phyloP scores from a whole-genome alignment of 2,888 invertebrate genomes.

The Isoperla grammatica region DNA sequence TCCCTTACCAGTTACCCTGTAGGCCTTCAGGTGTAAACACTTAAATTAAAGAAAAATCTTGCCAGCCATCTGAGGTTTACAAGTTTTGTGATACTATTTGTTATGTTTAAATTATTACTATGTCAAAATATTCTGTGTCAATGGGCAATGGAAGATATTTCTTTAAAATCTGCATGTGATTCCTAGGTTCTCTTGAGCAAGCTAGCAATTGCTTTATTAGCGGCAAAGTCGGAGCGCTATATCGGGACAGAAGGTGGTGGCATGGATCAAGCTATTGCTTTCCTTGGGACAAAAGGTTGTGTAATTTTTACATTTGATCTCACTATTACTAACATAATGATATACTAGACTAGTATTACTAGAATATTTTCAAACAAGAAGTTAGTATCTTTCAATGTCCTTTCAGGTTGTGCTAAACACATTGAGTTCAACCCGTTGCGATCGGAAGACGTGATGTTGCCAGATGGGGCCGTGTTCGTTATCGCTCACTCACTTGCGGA shows the following conservation, averaged over 20 bases:
- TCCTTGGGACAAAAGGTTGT: constrained; percentile 71
- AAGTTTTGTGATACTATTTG: too few species aligned
- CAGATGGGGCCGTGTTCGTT: constrained; percentile 79
- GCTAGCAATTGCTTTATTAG: constrained; percentile 71
- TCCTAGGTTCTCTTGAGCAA: constrained; percentile 45
- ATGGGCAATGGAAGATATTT: too few species aligned
- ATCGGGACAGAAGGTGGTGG: constrained; percentile 99
- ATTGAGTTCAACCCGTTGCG: constrained; percentile 90
- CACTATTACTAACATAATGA: neutral
- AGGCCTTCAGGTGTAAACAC: too few species aligned
- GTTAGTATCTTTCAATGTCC: neutral
- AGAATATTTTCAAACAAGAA: neutral
- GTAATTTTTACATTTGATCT: neutral
- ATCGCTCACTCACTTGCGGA: constrained; percentile 86
- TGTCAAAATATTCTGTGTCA: too few species aligned
- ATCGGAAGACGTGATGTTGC: constrained; percentile 71
- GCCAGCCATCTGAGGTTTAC: too few species aligned
- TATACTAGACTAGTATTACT: neutral
- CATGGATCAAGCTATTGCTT: constrained; percentile 99
- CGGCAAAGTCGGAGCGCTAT: constrained; percentile 85
- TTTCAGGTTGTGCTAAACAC: constrained; percentile 73
- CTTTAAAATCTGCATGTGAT: too few species aligned
- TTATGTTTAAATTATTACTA: too few species aligned
- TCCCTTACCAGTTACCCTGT: too few species aligned
- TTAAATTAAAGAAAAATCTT: too few species aligned